Evolutionary conservation across 1,140 invertebrate species (phyloP).

Genomic region (Ceratitis capitata): DNA sequence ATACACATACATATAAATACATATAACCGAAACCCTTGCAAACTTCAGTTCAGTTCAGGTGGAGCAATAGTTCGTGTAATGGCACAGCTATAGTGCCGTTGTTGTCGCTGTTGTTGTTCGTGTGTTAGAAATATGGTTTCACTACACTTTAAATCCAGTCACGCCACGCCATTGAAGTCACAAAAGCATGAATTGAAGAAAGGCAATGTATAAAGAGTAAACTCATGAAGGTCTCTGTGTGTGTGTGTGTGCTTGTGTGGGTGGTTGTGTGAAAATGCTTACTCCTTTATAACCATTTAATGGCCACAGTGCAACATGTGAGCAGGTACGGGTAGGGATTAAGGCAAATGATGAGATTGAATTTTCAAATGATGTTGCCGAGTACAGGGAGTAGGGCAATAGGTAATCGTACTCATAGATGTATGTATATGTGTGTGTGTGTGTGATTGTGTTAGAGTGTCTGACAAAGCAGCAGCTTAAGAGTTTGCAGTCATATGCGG

Average conservation of each 20-base stretch:
- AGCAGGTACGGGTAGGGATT: background rate
- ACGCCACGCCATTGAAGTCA: background rate
- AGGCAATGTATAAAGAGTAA: background rate
- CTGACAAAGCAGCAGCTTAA: background rate
- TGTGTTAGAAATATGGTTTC: slow-evolving; percentile 22
- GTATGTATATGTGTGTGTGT: background rate
- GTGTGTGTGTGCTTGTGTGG: background rate
- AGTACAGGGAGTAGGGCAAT: background rate
- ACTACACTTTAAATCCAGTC: slow-evolving; percentile 3
- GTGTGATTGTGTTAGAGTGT: background rate
- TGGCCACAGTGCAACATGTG: slow-evolving; percentile 7
- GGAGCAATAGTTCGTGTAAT: background rate
- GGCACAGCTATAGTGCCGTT: background rate
- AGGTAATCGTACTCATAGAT: background rate
- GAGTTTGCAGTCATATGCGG: background rate
- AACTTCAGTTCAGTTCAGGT: too few relatives aligned
- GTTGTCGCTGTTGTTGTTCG: background rate
- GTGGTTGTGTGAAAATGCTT: background rate
- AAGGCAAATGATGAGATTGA: slow-evolving; percentile 19
- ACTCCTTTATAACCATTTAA: slow-evolving; percentile 20
- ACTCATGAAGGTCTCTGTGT: background rate
- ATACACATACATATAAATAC: background rate
- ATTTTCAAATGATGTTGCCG: slow-evolving; percentile 1
- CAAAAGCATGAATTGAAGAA: background rate
- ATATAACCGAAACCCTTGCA: background rate